Evolutionary conservation across 1,140 invertebrate species (phyloP).

Genomic region (Drosophila elegans): DNA sequence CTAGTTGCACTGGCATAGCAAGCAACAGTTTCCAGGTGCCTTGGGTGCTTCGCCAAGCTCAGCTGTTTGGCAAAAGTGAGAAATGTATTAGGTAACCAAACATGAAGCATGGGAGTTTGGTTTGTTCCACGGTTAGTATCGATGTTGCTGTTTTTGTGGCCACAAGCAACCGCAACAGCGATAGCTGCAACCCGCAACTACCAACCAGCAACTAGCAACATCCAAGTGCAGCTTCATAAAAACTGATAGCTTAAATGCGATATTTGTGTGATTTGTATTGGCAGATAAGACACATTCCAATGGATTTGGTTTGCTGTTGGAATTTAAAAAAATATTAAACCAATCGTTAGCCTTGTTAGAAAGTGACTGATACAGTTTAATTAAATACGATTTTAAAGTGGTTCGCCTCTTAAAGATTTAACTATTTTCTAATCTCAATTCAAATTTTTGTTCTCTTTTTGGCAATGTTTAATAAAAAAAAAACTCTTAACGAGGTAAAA

Average conservation of each 20-base stretch:
- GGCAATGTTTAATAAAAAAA: no score
- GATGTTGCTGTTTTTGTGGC: slow-evolving; percentile 36
- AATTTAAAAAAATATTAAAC: background rate
- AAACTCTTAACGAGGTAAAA: no score
- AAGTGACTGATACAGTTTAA: background rate
- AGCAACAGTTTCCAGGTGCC: slow-evolving; percentile 26
- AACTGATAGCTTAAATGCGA: slow-evolving; percentile 46
- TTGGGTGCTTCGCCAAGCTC: slow-evolving; percentile 4
- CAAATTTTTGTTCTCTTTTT: background rate
- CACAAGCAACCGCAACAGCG: slow-evolving; percentile 38
- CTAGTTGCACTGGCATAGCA: slow-evolving; percentile 52
- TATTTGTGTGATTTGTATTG: slow-evolving; percentile 60
- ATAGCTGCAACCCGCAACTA: slow-evolving; percentile 16
- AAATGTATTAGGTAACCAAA: slow-evolving; percentile 69
- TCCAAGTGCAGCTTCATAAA: slow-evolving; percentile 20
- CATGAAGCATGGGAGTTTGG: slow-evolving; percentile 60
- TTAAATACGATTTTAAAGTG: no score
- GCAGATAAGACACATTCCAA: slow-evolving; percentile 14
- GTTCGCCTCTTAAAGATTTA: no score
- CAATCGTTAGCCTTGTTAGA: background rate
- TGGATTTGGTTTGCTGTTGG: slow-evolving; percentile 5
- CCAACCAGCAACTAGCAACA: slow-evolving; percentile 21
- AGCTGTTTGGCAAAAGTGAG: slow-evolving; percentile 34
- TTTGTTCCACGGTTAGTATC: slow-evolving; percentile 21
- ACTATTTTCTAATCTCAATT: no score